Evolutionary conservation across 2,797 vertebrate genomes (phyloP).

Genomic region (Rhinogobio ventralis): DNA sequence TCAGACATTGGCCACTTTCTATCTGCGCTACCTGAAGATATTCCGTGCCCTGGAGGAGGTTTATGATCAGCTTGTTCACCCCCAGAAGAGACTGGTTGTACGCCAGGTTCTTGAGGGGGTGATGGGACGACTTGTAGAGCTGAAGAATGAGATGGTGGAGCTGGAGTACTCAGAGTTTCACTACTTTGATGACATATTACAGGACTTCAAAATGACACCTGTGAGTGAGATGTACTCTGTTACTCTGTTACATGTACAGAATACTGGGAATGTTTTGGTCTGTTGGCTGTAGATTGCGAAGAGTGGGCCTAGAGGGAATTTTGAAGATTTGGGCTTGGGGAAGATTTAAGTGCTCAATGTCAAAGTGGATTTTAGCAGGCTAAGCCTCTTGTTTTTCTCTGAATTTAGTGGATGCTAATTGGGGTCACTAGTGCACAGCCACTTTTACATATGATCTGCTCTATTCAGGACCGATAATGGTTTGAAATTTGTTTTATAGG

Average conservation of each 20-base stretch:
- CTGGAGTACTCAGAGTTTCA: slow-evolving; percentile 84
- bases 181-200: slow-evolving; percentile 78
- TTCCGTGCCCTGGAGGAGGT: slow-evolving; percentile 75
- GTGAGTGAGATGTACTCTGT: slow-evolving; percentile 71
- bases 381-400: slow-evolving; percentile 41
- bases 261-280: slow-evolving; percentile 8
- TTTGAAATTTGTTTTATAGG: slow-evolving; percentile 69
- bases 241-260: neutral
- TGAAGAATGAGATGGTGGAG: slow-evolving; percentile 86
- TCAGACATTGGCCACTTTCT: slow-evolving; percentile 78
- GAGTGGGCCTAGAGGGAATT: neutral
- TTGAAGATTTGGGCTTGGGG: slow-evolving; percentile 3
- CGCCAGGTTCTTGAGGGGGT: slow-evolving; percentile 78
- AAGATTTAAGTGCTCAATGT: slow-evolving; percentile 38
- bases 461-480: slow-evolving; percentile 31
- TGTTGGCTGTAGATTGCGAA: slow-evolving; percentile 29
- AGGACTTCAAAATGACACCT: slow-evolving; percentile 80
- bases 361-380: slow-evolving; percentile 41
- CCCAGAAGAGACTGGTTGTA: slow-evolving; percentile 78
- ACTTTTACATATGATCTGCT: slow-evolving; percentile 34
- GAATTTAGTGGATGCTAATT: slow-evolving; percentile 51
- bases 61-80: slow-evolving; percentile 79
- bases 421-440: slow-evolving; percentile 37
- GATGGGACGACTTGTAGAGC: slow-evolving; percentile 85
- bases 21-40: slow-evolving; percentile 83